These are phyloP conservation scores for Prosapia bicincta DNA, from an alignment of 2,888 invertebrate genomes.

Conservation along the genomic window DNA sequence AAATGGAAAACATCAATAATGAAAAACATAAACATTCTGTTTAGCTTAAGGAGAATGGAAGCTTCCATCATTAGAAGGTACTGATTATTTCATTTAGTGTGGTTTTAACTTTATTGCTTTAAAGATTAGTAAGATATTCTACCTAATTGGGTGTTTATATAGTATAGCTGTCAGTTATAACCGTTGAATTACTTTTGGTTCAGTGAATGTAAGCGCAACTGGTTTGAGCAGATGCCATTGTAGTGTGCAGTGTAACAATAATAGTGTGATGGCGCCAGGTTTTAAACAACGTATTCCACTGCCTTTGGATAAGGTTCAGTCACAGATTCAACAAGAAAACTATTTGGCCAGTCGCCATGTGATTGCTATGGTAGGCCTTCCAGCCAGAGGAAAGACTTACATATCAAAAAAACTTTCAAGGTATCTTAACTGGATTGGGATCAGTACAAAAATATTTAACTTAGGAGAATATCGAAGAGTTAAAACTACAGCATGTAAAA, in stretches of 20 bases:
- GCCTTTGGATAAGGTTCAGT: too few relatives aligned
- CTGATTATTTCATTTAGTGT: neutral
- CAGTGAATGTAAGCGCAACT: too few relatives aligned
- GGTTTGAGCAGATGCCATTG: neutral
- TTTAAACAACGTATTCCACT: neutral
- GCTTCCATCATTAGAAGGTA: neutral
- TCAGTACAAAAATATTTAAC: conserved; percentile 80
- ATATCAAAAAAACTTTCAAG: neutral
- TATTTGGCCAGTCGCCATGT: neutral
- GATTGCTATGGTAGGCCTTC: neutral
- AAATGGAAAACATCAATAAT: neutral
- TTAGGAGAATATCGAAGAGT: conserved; percentile 96
- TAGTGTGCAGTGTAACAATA: neutral
- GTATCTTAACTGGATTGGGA: neutral
- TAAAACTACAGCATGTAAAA: conserved; percentile 90
- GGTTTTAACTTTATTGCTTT: too few relatives aligned
- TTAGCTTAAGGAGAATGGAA: neutral
- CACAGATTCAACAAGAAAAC: neutral
- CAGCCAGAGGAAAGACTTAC: neutral
- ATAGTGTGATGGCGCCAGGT: neutral
- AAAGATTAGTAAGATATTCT: too few relatives aligned
- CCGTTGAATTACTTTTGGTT: neutral
- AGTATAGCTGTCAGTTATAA: too few relatives aligned
- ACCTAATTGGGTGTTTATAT: too few relatives aligned
- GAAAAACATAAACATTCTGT: neutral